phyloP scores from a whole-genome alignment of 2,113 vertebrate species.

The Notothenia rossii region DNA sequence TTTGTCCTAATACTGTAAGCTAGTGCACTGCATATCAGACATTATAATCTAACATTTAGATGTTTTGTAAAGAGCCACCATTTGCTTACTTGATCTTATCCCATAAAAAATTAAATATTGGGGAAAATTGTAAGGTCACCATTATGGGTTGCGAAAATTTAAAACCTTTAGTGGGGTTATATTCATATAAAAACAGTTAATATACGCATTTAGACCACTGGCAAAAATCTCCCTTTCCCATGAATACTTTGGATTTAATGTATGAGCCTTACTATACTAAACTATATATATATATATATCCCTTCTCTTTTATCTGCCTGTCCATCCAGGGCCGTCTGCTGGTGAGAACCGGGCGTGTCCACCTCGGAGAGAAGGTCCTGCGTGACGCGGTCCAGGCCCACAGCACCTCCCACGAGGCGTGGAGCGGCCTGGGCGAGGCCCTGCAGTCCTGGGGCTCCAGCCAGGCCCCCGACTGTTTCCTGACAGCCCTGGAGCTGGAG shows the following conservation, averaged over 20 bases:
- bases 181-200: too few species aligned
- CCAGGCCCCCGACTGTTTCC: constrained; percentile 93
- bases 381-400: constrained; percentile 91
- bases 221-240: background rate
- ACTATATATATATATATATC: too few species aligned
- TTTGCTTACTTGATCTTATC: constrained; percentile 50
- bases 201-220: background rate
- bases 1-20: constrained; percentile 19
- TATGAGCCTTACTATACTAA: too few species aligned
- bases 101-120: constrained; percentile 33
- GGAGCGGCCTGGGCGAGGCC: constrained; percentile 94
- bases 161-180: background rate
- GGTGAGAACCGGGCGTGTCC: constrained; percentile 86
- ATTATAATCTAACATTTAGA: constrained; percentile 55
- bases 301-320: constrained; percentile 45
- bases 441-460: constrained; percentile 89
- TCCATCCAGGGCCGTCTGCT: constrained; percentile 89
- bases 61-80: constrained; percentile 48
- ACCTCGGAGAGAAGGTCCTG: constrained; percentile 94
- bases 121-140: constrained; percentile 7
- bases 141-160: constrained; percentile 19
- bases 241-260: background rate
- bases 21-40: constrained; percentile 44
- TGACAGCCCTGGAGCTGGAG: constrained; percentile 95
- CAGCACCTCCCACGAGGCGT: constrained; percentile 92